These are phyloP conservation scores for Tauraco erythrolophus DNA, from an alignment of 2,113 vertebrate species.

Conservation along the genomic window DNA sequence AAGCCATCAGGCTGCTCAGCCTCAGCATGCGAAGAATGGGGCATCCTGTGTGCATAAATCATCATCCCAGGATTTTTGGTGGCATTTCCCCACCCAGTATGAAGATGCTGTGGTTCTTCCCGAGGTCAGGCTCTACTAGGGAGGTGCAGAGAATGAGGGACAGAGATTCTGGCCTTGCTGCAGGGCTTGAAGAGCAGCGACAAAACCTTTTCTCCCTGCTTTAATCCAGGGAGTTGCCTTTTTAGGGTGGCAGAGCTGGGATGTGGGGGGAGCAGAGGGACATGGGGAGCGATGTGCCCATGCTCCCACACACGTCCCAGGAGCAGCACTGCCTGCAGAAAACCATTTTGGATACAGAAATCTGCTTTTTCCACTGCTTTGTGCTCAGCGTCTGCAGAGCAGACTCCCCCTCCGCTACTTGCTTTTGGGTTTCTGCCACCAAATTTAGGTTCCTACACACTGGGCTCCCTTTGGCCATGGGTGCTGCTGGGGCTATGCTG, in stretches of 20 bases:
- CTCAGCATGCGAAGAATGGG: background rate
- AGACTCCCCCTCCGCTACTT: rapidly evolving
- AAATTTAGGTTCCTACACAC: background rate
- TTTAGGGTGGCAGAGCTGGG: background rate
- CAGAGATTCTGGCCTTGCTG: rapidly evolving
- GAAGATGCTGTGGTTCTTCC: rapidly evolving
- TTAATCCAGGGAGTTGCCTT: background rate
- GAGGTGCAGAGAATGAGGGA: too few relatives aligned
- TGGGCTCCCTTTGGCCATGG: background rate
- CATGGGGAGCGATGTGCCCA: rapidly evolving
- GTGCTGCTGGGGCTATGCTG: background rate
- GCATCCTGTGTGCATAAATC: background rate
- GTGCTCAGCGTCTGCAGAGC: background rate
- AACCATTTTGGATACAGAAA: background rate
- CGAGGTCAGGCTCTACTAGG: rapidly evolving
- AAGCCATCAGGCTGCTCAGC: rapidly evolving
- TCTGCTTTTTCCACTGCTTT: background rate
- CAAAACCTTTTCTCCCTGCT: background rate
- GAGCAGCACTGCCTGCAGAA: background rate
- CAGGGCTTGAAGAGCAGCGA: background rate
- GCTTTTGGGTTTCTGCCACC: background rate
- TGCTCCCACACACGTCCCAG: rapidly evolving
- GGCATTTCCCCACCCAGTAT: background rate
- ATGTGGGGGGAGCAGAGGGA: rapidly evolving
- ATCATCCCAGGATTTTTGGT: background rate